phyloP scores from a whole-genome alignment of 2,113 vertebrate genomes.

The Alosa alosa region DNA sequence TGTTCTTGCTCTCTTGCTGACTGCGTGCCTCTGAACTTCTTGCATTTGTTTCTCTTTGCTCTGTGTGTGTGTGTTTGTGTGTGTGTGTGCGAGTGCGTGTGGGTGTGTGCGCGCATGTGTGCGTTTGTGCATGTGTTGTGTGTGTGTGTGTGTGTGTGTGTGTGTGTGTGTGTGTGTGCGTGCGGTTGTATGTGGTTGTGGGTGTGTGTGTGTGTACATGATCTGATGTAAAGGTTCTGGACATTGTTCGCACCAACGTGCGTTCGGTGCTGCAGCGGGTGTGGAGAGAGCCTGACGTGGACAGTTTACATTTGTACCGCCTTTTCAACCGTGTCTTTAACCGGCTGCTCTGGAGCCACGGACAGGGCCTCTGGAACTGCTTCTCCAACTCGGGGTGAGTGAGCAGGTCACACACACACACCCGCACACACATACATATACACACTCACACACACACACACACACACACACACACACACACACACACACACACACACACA shows the following conservation, averaged over 20 bases:
- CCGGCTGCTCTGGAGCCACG: conserved; percentile 93
- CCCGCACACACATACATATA: not conserved
- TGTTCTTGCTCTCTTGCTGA: not conserved
- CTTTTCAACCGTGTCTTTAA: conserved; percentile 93
- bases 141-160: not conserved
- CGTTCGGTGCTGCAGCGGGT: conserved; percentile 83
- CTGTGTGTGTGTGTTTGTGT: conserved; percentile 15
- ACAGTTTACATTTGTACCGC: conserved; percentile 85
- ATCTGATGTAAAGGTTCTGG: conserved; percentile 82
- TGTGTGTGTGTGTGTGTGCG: conserved; percentile 2
- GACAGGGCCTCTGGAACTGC: conserved; percentile 95
- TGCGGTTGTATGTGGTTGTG: conserved; percentile 29
- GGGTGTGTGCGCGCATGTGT: not conserved
- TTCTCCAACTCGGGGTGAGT: conserved; percentile 91
- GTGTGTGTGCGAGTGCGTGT: not conserved
- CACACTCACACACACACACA: not conserved
- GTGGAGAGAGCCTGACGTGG: conserved; percentile 89
- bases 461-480: too few relatives aligned
- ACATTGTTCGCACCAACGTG: conserved; percentile 90
- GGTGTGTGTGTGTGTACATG: conserved; percentile 21
- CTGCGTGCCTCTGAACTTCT: not conserved
- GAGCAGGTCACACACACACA: not conserved
- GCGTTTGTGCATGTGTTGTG: not conserved
- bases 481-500: too few relatives aligned
- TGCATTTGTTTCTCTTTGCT: conserved; percentile 16